These are phyloP conservation scores for Baccha elongata DNA, from an alignment of 2,888 invertebrate genomes.

Conservation along the genomic window DNA sequence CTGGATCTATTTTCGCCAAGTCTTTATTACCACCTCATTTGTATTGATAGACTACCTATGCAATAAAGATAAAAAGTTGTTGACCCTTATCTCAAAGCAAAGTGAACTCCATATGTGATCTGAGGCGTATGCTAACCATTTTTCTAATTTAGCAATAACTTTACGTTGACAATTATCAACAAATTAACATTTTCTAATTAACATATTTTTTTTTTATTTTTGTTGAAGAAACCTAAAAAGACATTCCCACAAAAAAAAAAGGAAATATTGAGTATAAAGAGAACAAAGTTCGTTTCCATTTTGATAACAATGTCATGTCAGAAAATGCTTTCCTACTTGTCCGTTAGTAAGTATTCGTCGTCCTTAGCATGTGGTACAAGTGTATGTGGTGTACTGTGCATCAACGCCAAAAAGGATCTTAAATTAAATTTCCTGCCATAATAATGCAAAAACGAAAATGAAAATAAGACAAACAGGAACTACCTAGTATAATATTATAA, in stretches of 20 bases:
- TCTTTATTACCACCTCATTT: too few species aligned
- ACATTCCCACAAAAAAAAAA: slow-evolving; percentile 28
- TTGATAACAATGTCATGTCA: slow-evolving; percentile 73
- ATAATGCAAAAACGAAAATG: slow-evolving; percentile 46
- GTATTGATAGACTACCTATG: too few species aligned
- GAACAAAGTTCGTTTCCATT: slow-evolving; percentile 64
- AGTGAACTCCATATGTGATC: not conserved
- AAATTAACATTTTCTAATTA: slow-evolving; percentile 61
- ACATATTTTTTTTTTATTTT: slow-evolving; percentile 54
- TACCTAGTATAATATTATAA: slow-evolving; percentile 33
- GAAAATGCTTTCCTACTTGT: slow-evolving; percentile 68
- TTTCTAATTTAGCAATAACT: slow-evolving; percentile 12
- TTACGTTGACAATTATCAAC: slow-evolving; percentile 49
- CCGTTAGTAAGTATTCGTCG: slow-evolving; percentile 38
- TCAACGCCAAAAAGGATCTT: slow-evolving; percentile 56
- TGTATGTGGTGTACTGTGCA: slow-evolving; percentile 42
- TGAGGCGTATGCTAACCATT: slow-evolving; percentile 64
- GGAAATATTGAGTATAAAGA: slow-evolving; percentile 46
- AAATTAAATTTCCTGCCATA: slow-evolving; percentile 66
- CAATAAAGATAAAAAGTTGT: too few species aligned
- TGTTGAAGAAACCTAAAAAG: slow-evolving; percentile 11
- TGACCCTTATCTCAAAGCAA: not conserved
- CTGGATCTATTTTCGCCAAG: too few species aligned
- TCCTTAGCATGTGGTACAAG: slow-evolving; percentile 38
- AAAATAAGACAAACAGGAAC: slow-evolving; percentile 37